Percentiles rank a stretch among this genome's conserved stretches.
phyloP scores from a whole-genome alignment of 2,113 vertebrate species.

The Chiloscyllium plagiosum region DNA sequence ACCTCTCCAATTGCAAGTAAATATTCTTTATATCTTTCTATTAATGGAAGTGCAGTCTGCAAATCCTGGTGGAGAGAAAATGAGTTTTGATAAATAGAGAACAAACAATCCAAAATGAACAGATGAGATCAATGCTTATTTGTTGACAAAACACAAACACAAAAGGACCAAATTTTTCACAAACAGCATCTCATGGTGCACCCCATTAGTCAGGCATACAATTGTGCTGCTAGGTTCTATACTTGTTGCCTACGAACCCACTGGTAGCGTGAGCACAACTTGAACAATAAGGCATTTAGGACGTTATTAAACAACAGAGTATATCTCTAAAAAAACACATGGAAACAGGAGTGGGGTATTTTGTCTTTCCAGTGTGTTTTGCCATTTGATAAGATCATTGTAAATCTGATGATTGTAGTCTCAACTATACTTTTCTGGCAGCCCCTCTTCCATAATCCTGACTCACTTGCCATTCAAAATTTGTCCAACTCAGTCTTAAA shows the following conservation, averaged over 20 bases:
- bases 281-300: neutral
- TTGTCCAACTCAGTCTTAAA: no score
- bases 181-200: neutral
- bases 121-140: neutral
- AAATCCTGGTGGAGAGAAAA: conserved; percentile 67
- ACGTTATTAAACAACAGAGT: neutral
- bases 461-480: no score
- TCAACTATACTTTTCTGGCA: no score
- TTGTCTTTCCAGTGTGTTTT: no score
- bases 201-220: neutral
- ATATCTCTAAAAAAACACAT: neutral
- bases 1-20: conserved; percentile 90
- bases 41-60: conserved; percentile 75
- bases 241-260: neutral
- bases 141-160: neutral
- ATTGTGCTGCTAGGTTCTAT: neutral
- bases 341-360: no score
- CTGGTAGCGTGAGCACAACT: neutral
- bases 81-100: conserved; percentile 3
- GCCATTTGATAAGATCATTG: no score
- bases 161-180: neutral
- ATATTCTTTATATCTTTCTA: conserved; percentile 78
- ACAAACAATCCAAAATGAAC: conserved; percentile 27
- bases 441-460: no score
- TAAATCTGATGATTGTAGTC: no score